phyloP scores from a whole-genome alignment of 2,888 invertebrate species.

The Andricus curvator region DNA sequence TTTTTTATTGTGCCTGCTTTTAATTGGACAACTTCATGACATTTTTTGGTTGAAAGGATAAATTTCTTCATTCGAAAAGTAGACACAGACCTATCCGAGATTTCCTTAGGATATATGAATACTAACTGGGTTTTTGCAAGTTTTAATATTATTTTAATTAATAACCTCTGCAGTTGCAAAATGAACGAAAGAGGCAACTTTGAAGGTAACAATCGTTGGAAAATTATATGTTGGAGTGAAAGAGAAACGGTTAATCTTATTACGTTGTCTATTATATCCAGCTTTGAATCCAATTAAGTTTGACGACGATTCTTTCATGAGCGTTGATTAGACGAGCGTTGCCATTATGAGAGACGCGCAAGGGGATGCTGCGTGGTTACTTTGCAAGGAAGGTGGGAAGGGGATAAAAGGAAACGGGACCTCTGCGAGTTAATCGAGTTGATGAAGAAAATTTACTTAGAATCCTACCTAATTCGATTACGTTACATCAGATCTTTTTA shows the following conservation, averaged over 20 bases:
- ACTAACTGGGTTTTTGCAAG: background rate
- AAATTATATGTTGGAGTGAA: constrained; percentile 24
- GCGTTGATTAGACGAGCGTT: constrained; percentile 57
- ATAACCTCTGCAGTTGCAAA: background rate
- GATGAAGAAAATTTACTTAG: constrained; percentile 54
- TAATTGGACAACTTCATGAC: too few relatives aligned
- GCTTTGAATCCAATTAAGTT: constrained; percentile 63
- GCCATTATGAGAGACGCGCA: constrained; percentile 45
- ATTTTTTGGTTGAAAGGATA: too few relatives aligned
- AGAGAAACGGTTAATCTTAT: constrained; percentile 61
- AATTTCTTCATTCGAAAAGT: background rate
- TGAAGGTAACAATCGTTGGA: background rate
- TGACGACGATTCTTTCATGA: constrained; percentile 55
- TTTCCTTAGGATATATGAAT: background rate
- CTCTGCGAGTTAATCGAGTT: constrained; percentile 51
- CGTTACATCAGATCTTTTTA: constrained; percentile 36
- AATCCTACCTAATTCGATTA: constrained; percentile 52
- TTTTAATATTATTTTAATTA: constrained; percentile 7
- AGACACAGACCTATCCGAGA: too few relatives aligned
- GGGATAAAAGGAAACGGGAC: constrained; percentile 42
- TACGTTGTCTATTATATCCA: constrained; percentile 67
- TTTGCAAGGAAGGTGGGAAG: constrained; percentile 23
- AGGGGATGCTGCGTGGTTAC: constrained; percentile 30
- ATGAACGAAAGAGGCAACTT: background rate
- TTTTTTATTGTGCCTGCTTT: too few relatives aligned